Evolutionary conservation across 2,888 invertebrate species (phyloP), one percentile per base, ranked within the genome.

Genomic region (Diogma glabrata): DNA sequence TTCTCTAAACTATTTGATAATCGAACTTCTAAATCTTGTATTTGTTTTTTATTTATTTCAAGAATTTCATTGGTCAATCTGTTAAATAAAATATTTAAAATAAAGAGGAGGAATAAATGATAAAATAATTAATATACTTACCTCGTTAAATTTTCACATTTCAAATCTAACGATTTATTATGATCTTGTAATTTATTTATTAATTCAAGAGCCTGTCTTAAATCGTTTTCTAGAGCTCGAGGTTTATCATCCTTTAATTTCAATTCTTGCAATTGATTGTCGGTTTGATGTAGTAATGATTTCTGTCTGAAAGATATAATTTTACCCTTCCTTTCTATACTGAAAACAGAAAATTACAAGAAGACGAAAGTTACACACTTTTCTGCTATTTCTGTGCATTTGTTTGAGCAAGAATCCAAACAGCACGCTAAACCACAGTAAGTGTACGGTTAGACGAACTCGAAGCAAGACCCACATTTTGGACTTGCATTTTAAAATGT

Each of bases 121-220:
- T 8, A 33, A 33, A 33, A 33, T 12, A 8, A 7, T 14, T 8
- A 36, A 4, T 4, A 10, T 38, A 53, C 33, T 47, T 56, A 63
- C 63, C 57, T 61, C 20, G 61, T 59, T 20, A 69, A 52, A 26
- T 69, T 67, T 9, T 67, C 65, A 51, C 75, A 70, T 53, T 79
- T 76, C 2, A 61, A 55, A 50, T 77, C 75, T 0, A 81, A 57
- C 36, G 70, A 69, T 52, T 76, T 76, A 53, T 75, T 74, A 64
- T 82, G 83, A 22, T 80, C 78, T 63, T 84, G 80, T 60, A 78
- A 81, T 56, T 76, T 78, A 24, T 81, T 79, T 1, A 81, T 83
- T 36, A 86, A 63, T 58, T 80, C 79, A 40, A 85, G 65, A 0
- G 84, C 79, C 69, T 84, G 83, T 23, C 83, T 77, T 2, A 85